Base-by-base conservation (phyloP, 2,113 vertebrate genomes). In the Sapajus apella region DNA sequence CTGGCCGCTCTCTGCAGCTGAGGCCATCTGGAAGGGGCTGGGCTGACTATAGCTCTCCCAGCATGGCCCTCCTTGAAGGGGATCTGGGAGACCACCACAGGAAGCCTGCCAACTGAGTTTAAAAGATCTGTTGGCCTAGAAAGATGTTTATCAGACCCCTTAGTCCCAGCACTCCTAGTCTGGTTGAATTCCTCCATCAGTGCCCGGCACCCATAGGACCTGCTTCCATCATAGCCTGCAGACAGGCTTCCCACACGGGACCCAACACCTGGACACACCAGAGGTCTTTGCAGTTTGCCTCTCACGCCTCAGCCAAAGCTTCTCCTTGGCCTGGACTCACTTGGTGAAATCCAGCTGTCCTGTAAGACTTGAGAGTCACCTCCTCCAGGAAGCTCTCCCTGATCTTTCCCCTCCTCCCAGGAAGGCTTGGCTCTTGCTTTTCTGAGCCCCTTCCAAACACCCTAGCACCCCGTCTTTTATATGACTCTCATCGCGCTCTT, bases 361-460 rank as follows among this genome's bases (percentile, higher is more conserved):
- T 94, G 52, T 27, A 80, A 70, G 43, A 87, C 43, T 87, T 5
- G 2, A 68, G 70, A n/a, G 68, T 61, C 20, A 21, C 32, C 32
- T 94, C 70, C 47, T 95, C 72, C 94, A 91, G 86, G 64, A 96
- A 88, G 82, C 40, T 80, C 50, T 95, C 64, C 3, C 1, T n/a
- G 83, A 84, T 95, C 20, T 55, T 6, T 2, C 55, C 8, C 25
- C 8, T 23, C 16, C 73, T 87, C 32, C 76, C 20, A 3, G 56
- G 47, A 72, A 87, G 6, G 20, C 37, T 50, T 32, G 32, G 18
- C 56, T 23, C 43, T 82, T 2, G 3, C 17, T 55, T 27, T 92
- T 61, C 86, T 66, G 85, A 75, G 37, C 13, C 58, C 45, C 37
- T 18, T 85, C 8, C 2, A 52, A 89, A 21, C 25, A 66, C 16